These are phyloP conservation scores for Gerosis bhagava DNA, from an alignment of 2,888 invertebrate species.

Conservation along the genomic window DNA sequence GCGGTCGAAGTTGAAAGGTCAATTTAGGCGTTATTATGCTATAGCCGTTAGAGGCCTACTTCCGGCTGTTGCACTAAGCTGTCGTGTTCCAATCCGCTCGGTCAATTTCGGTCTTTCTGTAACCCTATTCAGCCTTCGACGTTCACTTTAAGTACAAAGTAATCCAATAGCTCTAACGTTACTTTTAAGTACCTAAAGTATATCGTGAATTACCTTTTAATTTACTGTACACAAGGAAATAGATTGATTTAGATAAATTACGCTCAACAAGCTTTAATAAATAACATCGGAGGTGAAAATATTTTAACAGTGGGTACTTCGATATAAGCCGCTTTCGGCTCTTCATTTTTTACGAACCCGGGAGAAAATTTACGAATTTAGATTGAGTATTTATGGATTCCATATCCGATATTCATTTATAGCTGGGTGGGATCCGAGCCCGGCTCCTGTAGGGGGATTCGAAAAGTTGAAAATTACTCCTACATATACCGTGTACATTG, in stretches of 20 bases:
- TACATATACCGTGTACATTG: conserved; percentile 31
- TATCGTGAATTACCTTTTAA: conserved; percentile 21
- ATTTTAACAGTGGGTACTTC: conserved; percentile 50
- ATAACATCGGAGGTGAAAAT: conserved; percentile 52
- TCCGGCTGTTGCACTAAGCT: conserved; percentile 80
- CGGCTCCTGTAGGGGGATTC: conserved; percentile 45
- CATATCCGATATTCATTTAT: conserved; percentile 69
- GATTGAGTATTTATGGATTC: conserved; percentile 72
- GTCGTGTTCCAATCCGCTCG: conserved; percentile 69
- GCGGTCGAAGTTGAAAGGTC: conserved; percentile 58
- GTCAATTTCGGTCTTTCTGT: conserved; percentile 75
- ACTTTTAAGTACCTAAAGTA: conserved; percentile 34
- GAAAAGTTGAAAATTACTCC: conserved; percentile 52
- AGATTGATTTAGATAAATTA: conserved; percentile 14
- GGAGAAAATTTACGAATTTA: conserved; percentile 68
- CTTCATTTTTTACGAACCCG: conserved; percentile 62
- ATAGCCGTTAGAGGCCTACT: conserved; percentile 77
- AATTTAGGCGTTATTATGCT: conserved; percentile 79
- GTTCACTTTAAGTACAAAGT: conserved; percentile 45
- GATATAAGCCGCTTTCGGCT: conserved; percentile 59
- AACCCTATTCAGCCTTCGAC: conserved; percentile 55
- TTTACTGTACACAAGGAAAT: too few relatives aligned
- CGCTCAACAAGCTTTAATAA: conserved; percentile 38
- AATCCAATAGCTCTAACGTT: conserved; percentile 38
- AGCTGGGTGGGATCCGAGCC: conserved; percentile 47